phyloP scores from a whole-genome alignment of 2,113 vertebrate genomes.

The Erythrocercus mccallii region DNA sequence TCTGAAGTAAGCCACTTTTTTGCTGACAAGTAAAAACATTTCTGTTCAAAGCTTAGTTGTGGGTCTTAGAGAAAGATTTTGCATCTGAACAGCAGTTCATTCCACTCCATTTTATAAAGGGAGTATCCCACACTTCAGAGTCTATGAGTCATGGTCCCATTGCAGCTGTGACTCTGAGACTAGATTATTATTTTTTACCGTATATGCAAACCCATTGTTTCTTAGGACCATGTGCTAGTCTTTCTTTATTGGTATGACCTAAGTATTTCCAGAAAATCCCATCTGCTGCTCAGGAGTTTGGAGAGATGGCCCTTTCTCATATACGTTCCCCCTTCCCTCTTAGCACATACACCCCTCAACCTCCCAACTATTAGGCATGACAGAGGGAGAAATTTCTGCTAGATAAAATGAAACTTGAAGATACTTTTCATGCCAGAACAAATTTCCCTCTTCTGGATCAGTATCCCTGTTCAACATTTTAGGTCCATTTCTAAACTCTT shows the following conservation, averaged over 20 bases:
- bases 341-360: not conserved
- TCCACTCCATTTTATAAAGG: conserved; percentile 10
- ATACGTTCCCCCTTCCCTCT: not conserved
- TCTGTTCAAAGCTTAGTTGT: not conserved
- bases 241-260: conserved; percentile 30
- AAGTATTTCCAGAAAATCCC: conserved; percentile 18
- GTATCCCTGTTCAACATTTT: not conserved
- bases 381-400: not conserved
- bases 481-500: not conserved
- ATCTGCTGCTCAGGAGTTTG: not conserved
- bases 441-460: not conserved
- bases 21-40: not conserved
- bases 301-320: not conserved
- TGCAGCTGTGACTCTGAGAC: conserved; percentile 32
- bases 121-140: conserved; percentile 41
- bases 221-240: not conserved
- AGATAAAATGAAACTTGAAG: not conserved
- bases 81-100: not conserved
- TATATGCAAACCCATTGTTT: conserved; percentile 3
- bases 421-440: not conserved
- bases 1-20: not conserved
- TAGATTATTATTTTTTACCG: not conserved
- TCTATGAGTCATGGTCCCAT: conserved; percentile 33
- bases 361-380: not conserved
- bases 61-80: conserved; percentile 13